These are phyloP conservation scores for Ichneumoninae sp. DNA, from an alignment of 2,888 invertebrate genomes.

Conservation along the genomic window DNA sequence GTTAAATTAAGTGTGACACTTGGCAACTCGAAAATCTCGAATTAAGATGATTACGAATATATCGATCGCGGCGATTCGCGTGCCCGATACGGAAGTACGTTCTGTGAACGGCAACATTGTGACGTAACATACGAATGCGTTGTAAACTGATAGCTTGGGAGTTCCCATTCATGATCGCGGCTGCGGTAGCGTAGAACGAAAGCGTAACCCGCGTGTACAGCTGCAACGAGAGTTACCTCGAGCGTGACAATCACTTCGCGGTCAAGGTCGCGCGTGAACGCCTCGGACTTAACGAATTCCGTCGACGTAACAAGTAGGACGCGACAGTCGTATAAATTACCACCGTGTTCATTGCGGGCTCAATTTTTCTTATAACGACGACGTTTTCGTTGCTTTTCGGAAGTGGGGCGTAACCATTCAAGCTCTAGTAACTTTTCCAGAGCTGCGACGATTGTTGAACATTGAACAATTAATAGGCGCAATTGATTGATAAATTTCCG, in stretches of 20 bases:
- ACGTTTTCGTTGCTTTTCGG: slow-evolving; percentile 14
- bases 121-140: slow-evolving; percentile 3
- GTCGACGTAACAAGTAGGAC: slow-evolving; percentile 48
- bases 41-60: background rate
- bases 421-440: slow-evolving; percentile 55
- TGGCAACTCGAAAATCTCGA: slow-evolving; percentile 72
- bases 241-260: slow-evolving; percentile 69
- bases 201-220: slow-evolving; percentile 25
- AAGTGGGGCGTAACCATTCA: slow-evolving; percentile 45
- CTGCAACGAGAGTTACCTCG: slow-evolving; percentile 22
- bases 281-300: slow-evolving; percentile 31
- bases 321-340: slow-evolving; percentile 45
- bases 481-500: background rate
- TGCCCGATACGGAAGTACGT: slow-evolving; percentile 9
- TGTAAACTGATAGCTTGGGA: slow-evolving; percentile 74
- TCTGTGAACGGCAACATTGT: slow-evolving; percentile 27
- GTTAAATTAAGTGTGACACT: slow-evolving; percentile 63
- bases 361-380: slow-evolving; percentile 11
- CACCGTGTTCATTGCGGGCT: background rate
- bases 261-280: slow-evolving; percentile 30
- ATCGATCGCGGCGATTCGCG: background rate
- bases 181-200: slow-evolving; percentile 67
- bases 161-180: slow-evolving; percentile 78
- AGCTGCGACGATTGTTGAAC: slow-evolving; percentile 10
- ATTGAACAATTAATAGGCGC: slow-evolving; percentile 9